Base-by-base conservation (phyloP, 2,888 invertebrate genomes). In the Andrena praecox region DNA sequence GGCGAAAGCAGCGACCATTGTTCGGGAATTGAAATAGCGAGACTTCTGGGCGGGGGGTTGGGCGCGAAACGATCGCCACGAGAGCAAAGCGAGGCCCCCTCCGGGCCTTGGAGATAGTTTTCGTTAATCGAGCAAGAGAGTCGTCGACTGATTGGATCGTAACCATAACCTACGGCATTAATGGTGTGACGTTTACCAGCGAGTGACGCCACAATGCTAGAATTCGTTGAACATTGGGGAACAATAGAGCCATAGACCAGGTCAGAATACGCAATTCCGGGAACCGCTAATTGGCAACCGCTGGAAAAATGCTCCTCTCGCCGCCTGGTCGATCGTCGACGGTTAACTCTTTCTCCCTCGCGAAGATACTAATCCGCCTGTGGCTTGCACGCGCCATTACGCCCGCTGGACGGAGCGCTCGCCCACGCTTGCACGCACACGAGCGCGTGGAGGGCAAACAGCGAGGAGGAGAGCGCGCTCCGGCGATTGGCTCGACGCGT, bases 371-470 rank as follows among this genome's bases (percentile, higher is more conserved):
- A 79, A 77, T 68, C 68, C 71, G 67, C 62, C 68, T 66, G 73
- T 69, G 77, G 75, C 66, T 62, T 66, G 60, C 63, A 77, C 73
- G 86, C 87, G 62, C 78, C 81, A 86, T 86, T 87, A 75, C 82
- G 85, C 81, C 60, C 77, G 59, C 35, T 42, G 81, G 78, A 77
- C 84, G 54, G 35, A 70, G 52, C 54, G 50, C 67, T 78, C 86
- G 75, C 75, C 76, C 72, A 79, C 87, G 70, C 67, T 42, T 27
- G 3, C 62, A 52, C 60, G 35, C 52, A 56, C 24, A 56, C 56
- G 56, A 56, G 63, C 62, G 59, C 27, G 8, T 24, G 24, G 24
- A 5, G 56, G 56, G 50, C 67, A 48, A 31, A 62, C 42, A 24
- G 62, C 7, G 52, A 50, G 27, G 42, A 50, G 52, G 66, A 56